These are phyloP conservation scores for Alligator sinensis DNA, from an alignment of 2,113 vertebrate genomes.

Conservation along the genomic window DNA sequence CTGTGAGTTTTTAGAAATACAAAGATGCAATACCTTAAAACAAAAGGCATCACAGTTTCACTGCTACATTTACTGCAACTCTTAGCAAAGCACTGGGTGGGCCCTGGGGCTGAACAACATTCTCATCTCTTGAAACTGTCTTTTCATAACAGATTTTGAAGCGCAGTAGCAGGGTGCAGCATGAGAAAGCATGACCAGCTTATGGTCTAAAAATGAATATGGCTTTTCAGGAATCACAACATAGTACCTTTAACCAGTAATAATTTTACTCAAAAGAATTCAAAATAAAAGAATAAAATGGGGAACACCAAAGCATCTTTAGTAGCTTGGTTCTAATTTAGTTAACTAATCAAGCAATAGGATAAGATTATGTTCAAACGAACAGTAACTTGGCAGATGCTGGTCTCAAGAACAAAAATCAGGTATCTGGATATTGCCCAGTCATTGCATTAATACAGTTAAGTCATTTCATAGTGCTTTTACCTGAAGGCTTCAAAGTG, in stretches of 20 bases:
- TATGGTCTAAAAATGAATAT: background rate
- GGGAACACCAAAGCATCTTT: background rate
- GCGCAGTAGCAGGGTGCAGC: rapidly evolving
- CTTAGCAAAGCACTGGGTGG: background rate
- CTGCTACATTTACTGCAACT: background rate
- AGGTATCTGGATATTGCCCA: background rate
- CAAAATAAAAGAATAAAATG: background rate
- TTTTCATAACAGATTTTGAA: rapidly evolving
- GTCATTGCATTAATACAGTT: background rate
- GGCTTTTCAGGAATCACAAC: rapidly evolving
- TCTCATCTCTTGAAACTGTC: background rate
- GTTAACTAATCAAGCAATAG: background rate
- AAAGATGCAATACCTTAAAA: background rate
- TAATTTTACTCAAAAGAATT: rapidly evolving
- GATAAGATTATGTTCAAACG: background rate
- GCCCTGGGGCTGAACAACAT: background rate
- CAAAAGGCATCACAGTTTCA: background rate
- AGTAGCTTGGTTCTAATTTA: rapidly evolving
- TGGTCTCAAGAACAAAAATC: background rate
- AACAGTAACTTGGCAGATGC: background rate
- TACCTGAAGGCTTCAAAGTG: background rate
- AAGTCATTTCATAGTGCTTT: background rate
- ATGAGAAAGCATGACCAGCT: rapidly evolving
- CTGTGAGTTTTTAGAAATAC: background rate
- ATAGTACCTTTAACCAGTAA: rapidly evolving